Percentiles rank a stretch among this genome's conserved stretches.
Evolutionary conservation across 2,113 vertebrate species (phyloP).

Genomic region (Anhinga rufa): DNA sequence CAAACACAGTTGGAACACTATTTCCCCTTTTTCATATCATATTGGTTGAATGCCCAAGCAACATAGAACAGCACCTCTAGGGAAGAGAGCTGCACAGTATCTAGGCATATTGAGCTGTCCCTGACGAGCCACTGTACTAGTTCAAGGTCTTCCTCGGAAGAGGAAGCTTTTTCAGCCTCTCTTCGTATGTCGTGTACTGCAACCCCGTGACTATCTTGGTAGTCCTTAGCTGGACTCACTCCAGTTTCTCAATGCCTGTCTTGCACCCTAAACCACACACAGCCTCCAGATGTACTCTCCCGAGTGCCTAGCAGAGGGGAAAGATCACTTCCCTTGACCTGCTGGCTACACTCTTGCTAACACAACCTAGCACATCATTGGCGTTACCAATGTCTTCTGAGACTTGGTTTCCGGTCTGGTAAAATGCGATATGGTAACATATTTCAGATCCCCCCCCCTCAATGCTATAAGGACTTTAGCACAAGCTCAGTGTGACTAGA

Average conservation of each 20-base stretch:
- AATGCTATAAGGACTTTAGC: background rate
- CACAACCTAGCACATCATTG: accelerated
- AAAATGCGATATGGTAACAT: accelerated
- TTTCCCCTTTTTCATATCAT: no score
- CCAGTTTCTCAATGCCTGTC: background rate
- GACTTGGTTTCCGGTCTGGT: background rate
- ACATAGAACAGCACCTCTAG: accelerated
- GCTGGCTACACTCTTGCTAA: background rate
- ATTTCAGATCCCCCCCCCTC: background rate
- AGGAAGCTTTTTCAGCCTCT: background rate
- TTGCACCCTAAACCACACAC: accelerated
- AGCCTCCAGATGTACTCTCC: background rate
- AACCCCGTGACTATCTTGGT: accelerated
- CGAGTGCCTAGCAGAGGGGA: background rate
- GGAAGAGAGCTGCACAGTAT: background rate
- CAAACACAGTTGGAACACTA: background rate
- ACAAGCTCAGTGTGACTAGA: background rate
- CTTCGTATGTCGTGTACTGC: accelerated
- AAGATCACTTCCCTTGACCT: background rate
- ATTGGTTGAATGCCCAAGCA: background rate
- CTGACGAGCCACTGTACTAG: background rate
- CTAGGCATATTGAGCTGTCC: background rate
- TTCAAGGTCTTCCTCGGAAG: background rate
- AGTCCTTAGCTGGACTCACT: background rate
- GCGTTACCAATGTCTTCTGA: background rate